Evolutionary conservation across 2,113 vertebrate genomes (phyloP), one percentile per base, ranked within the genome.

Genomic region (Nyctibius bracteatus): DNA sequence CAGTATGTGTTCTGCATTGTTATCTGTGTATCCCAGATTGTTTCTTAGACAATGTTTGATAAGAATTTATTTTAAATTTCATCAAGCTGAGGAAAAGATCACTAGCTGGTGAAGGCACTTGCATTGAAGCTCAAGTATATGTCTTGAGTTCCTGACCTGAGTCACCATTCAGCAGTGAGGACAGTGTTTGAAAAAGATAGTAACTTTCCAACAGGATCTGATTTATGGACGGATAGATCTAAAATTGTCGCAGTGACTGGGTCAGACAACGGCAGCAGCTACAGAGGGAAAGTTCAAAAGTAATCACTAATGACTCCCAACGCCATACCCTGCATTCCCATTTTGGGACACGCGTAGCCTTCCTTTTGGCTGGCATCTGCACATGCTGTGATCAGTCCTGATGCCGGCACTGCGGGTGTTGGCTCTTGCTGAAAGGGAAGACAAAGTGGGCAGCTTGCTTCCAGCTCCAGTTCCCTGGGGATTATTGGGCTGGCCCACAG

Each of bases 361-460:
- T 75, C 21, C 44, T 33, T 8, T 23, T 2, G 1, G 41, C n/a
- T 46, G 58, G 51, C 9, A 1, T 12, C 59, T 12, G 1, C 7
- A 0, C 1, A 1, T 55, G 61, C 52, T 47, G 37, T 27, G 62
- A 4, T 41, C 1, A 1, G 12, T 57, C 12, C 39, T 4, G 0
- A 49, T 1, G 1, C 22, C 4, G 3, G 66, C 62, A 16, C n/a
- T 30, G 24, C 0, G 2, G 6, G 4, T 4, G 1, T 7, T 59
- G 6, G 3, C 37, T 51, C 24, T n/a, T 62, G n/a, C 75, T 70
- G 43, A 41, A 54, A 72, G 28, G 3, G 39, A 70, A 52, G 25
- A 22, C 35, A 59, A 30, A 46, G 37, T 7, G 43, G 35, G 43
- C 43, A 71, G 70, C 65, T 74, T 8, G 0, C 52, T 92, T 80